phyloP scores from a whole-genome alignment of 2,888 invertebrate genomes.

The Acanthosepion esculentum region DNA sequence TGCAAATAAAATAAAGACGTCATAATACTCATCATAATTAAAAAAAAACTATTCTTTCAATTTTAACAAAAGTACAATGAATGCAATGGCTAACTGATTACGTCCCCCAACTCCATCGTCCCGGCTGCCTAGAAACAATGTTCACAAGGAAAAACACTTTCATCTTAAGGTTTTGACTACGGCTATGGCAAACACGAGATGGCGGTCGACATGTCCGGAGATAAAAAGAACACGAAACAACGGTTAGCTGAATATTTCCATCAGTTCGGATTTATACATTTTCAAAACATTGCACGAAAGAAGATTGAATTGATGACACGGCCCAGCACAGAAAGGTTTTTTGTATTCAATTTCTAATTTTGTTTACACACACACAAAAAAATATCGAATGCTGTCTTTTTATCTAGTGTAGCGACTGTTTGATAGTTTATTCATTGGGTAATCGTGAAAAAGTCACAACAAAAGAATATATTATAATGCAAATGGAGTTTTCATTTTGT shows the following conservation, averaged over 20 bases:
- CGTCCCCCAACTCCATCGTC: no score
- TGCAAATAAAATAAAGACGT: no score
- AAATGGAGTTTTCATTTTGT: no score
- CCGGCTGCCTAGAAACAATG: neutral
- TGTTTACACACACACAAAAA: no score
- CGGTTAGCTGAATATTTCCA: neutral
- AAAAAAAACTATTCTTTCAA: neutral
- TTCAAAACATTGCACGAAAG: conserved; percentile 33
- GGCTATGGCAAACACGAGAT: neutral
- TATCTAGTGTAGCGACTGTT: no score
- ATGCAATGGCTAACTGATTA: neutral
- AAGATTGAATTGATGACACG: neutral
- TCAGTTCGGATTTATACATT: conserved; percentile 5
- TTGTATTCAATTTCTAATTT: neutral
- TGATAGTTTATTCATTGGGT: no score
- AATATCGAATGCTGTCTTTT: no score
- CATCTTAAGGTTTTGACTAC: neutral
- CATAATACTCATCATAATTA: no score
- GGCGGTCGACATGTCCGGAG: neutral
- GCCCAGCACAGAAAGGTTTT: neutral
- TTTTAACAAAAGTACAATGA: neutral
- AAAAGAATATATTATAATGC: no score
- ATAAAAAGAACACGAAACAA: neutral
- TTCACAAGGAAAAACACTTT: neutral
- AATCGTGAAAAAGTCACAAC: no score